Conservation (phyloP, 2,797 vertebrate genomes). For the Halcyon leucocephala region DNA sequence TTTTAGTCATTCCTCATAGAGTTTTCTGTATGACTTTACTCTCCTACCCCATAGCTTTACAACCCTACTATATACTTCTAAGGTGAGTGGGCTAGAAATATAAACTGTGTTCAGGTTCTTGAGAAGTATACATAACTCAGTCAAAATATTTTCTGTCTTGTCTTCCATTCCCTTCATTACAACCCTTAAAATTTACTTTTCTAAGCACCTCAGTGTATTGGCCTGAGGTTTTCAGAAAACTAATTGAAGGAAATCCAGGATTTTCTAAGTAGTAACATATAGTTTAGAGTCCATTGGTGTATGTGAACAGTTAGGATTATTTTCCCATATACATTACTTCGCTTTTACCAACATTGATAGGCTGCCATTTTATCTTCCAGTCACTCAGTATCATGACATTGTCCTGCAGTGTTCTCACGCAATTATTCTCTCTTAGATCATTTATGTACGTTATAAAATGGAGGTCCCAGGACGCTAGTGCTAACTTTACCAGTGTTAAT, state of each 20-base stretch:
- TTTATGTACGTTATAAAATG: neutral
- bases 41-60: neutral
- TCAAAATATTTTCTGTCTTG: neutral
- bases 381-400: neutral
- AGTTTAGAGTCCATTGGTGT: neutral
- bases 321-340: neutral
- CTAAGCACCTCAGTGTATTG: neutral
- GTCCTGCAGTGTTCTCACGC: neutral
- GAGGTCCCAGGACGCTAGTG: neutral
- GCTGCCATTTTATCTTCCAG: neutral
- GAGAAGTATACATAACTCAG: neutral
- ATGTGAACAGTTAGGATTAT: neutral
- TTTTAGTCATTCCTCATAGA: neutral
- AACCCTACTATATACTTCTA: neutral
- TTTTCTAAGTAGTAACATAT: neutral
- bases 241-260: neutral
- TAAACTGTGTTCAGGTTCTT: neutral
- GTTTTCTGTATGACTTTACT: neutral
- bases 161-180: neutral
- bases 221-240: neutral
- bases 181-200: neutral
- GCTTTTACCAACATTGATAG: neutral
- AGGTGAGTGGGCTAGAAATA: neutral
- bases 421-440: neutral
- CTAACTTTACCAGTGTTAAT: neutral